Conservation (phyloP, 2,113 vertebrate genomes). For the Naja naja region DNA sequence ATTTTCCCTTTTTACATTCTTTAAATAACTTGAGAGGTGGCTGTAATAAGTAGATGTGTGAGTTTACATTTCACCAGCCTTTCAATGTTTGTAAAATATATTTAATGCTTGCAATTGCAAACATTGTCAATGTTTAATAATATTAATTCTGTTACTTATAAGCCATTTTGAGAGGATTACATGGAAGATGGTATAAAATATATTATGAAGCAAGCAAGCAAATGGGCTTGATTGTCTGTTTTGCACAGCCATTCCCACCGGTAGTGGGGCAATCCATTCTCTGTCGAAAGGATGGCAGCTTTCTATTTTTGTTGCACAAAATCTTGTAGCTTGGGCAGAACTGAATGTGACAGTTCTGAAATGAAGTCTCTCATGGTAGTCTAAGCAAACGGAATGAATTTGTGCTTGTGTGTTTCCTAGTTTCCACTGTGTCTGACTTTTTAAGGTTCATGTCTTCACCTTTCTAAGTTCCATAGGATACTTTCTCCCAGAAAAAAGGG, state of each 20-base stretch:
- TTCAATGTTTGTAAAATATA: neutral
- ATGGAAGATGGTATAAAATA: neutral
- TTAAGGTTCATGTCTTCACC: conserved; percentile 4
- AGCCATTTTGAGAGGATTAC: neutral
- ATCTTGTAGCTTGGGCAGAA: neutral
- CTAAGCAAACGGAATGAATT: neutral
- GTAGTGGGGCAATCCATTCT: neutral
- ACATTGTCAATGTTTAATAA: neutral
- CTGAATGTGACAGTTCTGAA: neutral
- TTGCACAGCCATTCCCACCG: neutral
- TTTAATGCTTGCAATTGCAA: neutral
- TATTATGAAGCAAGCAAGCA: neutral
- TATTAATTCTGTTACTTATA: neutral
- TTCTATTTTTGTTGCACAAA: neutral
- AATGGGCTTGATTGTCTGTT: neutral
- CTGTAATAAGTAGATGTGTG: neutral
- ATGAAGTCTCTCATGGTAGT: neutral
- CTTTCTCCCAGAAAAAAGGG: neutral
- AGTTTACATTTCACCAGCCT: neutral
- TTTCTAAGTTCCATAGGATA: neutral
- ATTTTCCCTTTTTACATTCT: neutral
- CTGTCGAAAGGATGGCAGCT: neutral
- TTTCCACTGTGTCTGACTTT: neutral
- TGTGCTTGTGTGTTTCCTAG: neutral
- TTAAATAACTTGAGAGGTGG: neutral